Percentiles rank a stretch among this genome's conserved stretches.
Conservation (phyloP, 2,113 vertebrate species). For the Stegostoma tigrinum region DNA sequence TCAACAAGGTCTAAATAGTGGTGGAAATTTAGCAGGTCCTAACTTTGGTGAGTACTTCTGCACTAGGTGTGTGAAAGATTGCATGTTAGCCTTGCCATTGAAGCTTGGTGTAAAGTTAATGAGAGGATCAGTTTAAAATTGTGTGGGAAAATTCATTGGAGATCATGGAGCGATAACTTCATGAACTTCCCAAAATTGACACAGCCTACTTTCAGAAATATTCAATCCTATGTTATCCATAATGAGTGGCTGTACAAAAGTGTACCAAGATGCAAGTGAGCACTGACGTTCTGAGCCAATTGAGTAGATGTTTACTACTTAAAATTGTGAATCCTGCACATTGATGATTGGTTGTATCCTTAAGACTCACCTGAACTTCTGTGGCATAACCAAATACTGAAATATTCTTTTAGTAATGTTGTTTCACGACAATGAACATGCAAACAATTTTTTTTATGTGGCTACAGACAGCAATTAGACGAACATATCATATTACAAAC, state of each 20-base stretch:
- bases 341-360: background rate
- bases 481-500: background rate
- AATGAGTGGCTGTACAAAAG: background rate
- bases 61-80: too few species aligned
- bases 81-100: too few species aligned
- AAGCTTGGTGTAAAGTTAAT: too few species aligned
- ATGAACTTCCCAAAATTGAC: too few species aligned
- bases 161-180: too few species aligned
- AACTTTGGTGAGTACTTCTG: too few species aligned
- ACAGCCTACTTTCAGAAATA: too few species aligned
- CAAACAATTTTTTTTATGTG: background rate
- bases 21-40: too few species aligned
- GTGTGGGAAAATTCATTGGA: too few species aligned
- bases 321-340: background rate
- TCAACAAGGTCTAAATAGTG: too few species aligned
- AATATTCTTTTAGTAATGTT: background rate
- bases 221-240: background rate
- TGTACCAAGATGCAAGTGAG: background rate
- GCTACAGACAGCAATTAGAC: background rate
- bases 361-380: background rate
- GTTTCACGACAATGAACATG: background rate
- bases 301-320: background rate
- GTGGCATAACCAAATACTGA: background rate
- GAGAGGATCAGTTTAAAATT: too few species aligned
- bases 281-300: background rate